Percentiles rank a stretch among this genome's conserved stretches.
phyloP scores from a whole-genome alignment of 2,113 vertebrate genomes.

The Lonchura striata region DNA sequence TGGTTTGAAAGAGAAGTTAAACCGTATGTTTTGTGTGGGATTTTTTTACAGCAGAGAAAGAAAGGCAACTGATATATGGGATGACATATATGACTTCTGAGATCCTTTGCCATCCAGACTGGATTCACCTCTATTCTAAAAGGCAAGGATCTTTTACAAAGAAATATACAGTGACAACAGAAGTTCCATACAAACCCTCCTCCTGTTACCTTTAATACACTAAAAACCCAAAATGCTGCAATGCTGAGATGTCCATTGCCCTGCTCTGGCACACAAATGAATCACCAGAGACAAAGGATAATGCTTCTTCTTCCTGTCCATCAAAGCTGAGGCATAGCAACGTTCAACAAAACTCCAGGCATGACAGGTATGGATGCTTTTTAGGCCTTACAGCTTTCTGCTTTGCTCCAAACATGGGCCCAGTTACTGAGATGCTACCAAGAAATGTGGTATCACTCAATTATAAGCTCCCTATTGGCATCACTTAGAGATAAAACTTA shows the following conservation, averaged over 20 bases:
- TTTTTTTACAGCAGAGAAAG: not conserved
- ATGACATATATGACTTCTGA: not conserved
- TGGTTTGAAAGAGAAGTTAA: not conserved
- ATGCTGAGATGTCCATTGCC: not conserved
- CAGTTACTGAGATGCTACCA: not conserved
- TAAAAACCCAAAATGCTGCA: not conserved
- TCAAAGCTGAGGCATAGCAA: not conserved
- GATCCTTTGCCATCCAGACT: not conserved
- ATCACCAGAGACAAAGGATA: not conserved
- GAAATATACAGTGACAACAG: not conserved
- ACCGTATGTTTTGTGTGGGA: not conserved
- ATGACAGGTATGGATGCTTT: not conserved
- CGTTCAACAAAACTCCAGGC: not conserved
- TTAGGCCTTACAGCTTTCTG: not conserved
- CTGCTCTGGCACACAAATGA: not conserved
- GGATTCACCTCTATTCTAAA: not conserved
- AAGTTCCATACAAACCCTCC: not conserved
- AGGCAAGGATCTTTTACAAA: not conserved
- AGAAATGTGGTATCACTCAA: rapidly evolving
- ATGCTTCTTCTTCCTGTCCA: not conserved
- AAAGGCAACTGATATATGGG: not conserved
- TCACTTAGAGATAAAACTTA: not conserved
- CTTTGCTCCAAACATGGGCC: rapidly evolving
- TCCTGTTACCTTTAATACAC: not conserved
- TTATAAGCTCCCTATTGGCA: not conserved